Evolutionary conservation across 2,797 vertebrate species (phyloP), one percentile per base, ranked within the genome.

Genomic region (Falco cherrug): DNA sequence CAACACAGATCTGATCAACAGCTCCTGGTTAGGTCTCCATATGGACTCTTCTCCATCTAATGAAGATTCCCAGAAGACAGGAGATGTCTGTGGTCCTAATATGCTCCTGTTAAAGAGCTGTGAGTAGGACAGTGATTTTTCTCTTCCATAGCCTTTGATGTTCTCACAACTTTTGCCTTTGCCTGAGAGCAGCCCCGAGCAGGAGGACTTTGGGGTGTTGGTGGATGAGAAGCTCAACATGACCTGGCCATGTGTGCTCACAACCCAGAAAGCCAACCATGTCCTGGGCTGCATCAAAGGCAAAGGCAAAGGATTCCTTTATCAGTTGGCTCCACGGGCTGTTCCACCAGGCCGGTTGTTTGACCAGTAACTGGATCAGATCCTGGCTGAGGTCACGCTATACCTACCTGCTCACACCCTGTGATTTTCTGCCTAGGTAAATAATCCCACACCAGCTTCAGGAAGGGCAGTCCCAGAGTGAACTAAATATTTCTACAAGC

Each of bases 391-490:
- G 61, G 61, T 61, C 41, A 41, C 0, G 0, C 29, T 87, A 8
- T 60, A 75, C 73, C 74, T 70, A 41, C 75, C 28, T 89, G 31
- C 60, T 51, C 19, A 54, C 7, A 3, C 63, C 78, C 81, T 87
- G 28, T 1, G 5, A 59, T 86, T 82, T 80, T 83, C 56, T 51
- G 25, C 90, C 60, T 64, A 25, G 60, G n/a, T 75, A 85, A 91
- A 88, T 77, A 93, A 80, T 63, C 64, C 43, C 39, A 70, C 51
- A 43, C 2, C 1, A 0, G 48, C 79, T 81, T 77, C 90, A 81
- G 88, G 88, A 91, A 93, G 61, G 78, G 91, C 83, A 39, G 92
- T 83, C 11, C 75, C 64, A 70, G 33, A 10, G 60, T 59, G 71
- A 77, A 54, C 43, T 67, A 50, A 86, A 59, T 91, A 70, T 43